phyloP scores from a whole-genome alignment of 2,113 vertebrate species.

The Zootoca vivipara region DNA sequence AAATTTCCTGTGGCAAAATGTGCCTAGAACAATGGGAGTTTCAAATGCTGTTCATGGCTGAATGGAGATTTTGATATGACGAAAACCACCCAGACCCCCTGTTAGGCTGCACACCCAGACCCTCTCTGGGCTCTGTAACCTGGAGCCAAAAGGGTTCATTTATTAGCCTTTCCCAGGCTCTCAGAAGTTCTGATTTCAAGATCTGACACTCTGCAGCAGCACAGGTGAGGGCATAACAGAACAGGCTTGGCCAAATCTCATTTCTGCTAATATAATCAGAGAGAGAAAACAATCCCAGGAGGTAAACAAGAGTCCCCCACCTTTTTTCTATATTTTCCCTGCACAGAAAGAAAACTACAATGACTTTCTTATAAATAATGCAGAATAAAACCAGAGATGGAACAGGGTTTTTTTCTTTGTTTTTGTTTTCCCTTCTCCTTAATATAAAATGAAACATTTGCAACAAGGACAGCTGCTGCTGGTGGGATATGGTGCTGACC shows the following conservation, averaged over 20 bases:
- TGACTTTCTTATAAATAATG: slow-evolving; percentile 64
- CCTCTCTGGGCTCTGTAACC: neutral
- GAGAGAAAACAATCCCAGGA: slow-evolving; percentile 28
- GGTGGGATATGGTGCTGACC: neutral
- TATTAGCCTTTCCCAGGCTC: neutral
- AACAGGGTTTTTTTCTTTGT: slow-evolving; percentile 59
- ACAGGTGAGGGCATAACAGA: neutral
- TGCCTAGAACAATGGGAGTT: too few relatives aligned
- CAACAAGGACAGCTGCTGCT: slow-evolving; percentile 56
- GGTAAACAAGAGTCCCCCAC: neutral
- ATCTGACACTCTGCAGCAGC: neutral
- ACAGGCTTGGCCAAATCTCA: neutral
- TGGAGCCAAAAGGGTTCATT: too few relatives aligned
- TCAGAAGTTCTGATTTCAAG: neutral
- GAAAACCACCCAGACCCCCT: too few relatives aligned
- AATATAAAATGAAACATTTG: slow-evolving; percentile 51
- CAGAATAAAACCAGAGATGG: slow-evolving; percentile 60
- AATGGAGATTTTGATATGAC: too few relatives aligned
- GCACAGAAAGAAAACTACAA: slow-evolving; percentile 28
- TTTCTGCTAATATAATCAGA: slow-evolving; percentile 13
- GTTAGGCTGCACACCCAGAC: neutral
- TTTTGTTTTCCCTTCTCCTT: slow-evolving; percentile 60
- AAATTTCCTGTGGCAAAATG: too few relatives aligned
- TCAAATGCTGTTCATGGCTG: too few relatives aligned
- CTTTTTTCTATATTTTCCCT: slow-evolving; percentile 28